These are phyloP conservation scores for Elephas maximus DNA, from an alignment of 2,113 vertebrate genomes.

Conservation along the genomic window DNA sequence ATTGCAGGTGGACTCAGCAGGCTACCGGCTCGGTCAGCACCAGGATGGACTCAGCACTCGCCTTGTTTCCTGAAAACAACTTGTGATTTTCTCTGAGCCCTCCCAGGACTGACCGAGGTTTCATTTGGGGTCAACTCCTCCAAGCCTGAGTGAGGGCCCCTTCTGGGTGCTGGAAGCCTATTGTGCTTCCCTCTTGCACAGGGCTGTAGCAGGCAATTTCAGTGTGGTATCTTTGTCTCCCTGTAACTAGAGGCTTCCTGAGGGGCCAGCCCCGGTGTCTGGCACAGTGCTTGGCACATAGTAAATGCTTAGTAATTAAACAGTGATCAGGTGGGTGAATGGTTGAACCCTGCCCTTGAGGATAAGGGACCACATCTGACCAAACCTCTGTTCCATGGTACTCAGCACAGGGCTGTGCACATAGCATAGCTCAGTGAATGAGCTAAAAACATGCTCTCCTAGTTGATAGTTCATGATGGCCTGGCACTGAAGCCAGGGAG, in stretches of 20 bases:
- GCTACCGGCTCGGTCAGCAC: fast-evolving
- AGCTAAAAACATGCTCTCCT: background rate
- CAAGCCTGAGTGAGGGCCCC: background rate
- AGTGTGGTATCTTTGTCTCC: background rate
- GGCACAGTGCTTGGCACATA: fast-evolving
- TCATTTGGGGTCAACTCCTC: background rate
- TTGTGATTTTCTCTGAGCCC: background rate
- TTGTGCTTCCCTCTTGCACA: background rate
- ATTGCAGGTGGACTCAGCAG: fast-evolving
- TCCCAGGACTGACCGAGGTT: background rate
- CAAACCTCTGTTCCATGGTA: fast-evolving
- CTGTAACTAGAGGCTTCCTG: background rate
- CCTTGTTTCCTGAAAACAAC: background rate
- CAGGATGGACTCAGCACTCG: background rate
- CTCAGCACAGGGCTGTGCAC: background rate
- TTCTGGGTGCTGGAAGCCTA: background rate
- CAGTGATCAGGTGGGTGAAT: too few relatives aligned
- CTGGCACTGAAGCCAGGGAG: background rate
- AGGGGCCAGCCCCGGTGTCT: background rate
- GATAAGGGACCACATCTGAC: background rate
- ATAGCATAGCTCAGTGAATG: background rate
- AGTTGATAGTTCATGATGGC: background rate
- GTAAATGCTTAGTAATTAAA: background rate
- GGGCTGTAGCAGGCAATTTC: background rate
- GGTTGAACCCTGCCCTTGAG: background rate